Evolutionary conservation across 2,888 invertebrate genomes (phyloP).

Genomic region (Papilio elwesi): DNA sequence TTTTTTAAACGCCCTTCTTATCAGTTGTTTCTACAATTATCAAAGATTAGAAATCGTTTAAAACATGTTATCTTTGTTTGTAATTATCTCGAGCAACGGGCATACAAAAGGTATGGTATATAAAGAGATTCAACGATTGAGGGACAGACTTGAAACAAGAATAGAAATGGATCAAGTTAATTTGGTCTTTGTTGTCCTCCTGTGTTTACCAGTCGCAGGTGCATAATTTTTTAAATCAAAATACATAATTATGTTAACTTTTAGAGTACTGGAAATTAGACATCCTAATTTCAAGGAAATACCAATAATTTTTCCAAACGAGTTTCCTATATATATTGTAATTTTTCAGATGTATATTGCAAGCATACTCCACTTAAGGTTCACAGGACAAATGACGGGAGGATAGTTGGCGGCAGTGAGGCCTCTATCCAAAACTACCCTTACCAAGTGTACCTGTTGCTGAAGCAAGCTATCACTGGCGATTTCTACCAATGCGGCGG

Average conservation of each 20-base stretch:
- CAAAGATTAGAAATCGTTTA: conserved; percentile 31
- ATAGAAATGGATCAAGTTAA: conserved; percentile 19
- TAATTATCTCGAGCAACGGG: conserved; percentile 25
- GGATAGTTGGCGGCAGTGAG: conserved; percentile 73
- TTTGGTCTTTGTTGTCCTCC: conserved; percentile 1
- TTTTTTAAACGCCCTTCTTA: conserved; percentile 30
- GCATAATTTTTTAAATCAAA: background rate
- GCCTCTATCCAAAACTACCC: conserved; percentile 65
- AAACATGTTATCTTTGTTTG: conserved; percentile 17
- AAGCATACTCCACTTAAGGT: conserved; percentile 50
- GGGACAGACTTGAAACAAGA: background rate
- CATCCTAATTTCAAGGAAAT: background rate
- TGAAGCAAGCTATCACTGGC: conserved; percentile 51
- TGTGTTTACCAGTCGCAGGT: conserved; percentile 12
- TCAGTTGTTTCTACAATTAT: conserved; percentile 25
- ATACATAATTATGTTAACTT: background rate
- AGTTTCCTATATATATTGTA: background rate
- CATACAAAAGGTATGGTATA: conserved; percentile 24
- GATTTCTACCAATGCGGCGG: conserved; percentile 65
- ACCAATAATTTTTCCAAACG: background rate
- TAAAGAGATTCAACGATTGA: conserved; percentile 15
- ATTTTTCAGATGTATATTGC: conserved; percentile 55
- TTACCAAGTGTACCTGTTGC: conserved; percentile 69
- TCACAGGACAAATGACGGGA: conserved; percentile 47
- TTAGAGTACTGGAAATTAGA: background rate